These are phyloP conservation scores for Macroramphosus scolopax DNA, from an alignment of 2,797 vertebrate genomes.

Conservation along the genomic window DNA sequence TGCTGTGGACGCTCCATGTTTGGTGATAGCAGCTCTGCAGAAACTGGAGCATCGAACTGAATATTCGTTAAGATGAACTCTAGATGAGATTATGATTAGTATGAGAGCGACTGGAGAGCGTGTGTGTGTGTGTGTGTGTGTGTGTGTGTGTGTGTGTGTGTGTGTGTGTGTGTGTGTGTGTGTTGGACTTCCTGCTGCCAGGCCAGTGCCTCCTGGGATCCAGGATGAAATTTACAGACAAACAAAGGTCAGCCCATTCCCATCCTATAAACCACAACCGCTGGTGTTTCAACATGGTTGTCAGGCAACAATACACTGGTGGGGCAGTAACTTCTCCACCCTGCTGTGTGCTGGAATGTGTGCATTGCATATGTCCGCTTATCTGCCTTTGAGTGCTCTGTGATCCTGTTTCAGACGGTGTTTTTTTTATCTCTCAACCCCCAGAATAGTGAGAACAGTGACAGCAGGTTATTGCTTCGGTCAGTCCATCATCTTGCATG, in stretches of 20 bases:
- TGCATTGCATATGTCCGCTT: background rate
- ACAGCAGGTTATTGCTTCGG: too few species aligned
- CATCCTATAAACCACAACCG: slow-evolving; percentile 30
- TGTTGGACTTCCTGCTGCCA: slow-evolving; percentile 33
- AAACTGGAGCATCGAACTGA: slow-evolving; percentile 49
- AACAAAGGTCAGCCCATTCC: slow-evolving; percentile 56
- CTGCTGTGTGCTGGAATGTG: background rate
- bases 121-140: too few species aligned
- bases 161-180: slow-evolving; percentile 5
- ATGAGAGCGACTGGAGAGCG: too few species aligned
- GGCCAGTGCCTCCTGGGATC: slow-evolving; percentile 35
- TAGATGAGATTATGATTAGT: slow-evolving; percentile 44
- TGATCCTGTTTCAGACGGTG: too few species aligned
- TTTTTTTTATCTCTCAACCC: too few species aligned
- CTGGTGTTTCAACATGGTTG: background rate
- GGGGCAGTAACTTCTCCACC: background rate
- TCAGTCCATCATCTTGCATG: too few species aligned
- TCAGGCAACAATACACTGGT: slow-evolving; percentile 2
- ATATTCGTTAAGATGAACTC: slow-evolving; percentile 45
- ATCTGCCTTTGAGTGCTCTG: background rate
- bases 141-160: too few species aligned
- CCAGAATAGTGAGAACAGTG: too few species aligned
- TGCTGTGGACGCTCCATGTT: slow-evolving; percentile 54
- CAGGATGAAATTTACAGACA: slow-evolving; percentile 34
- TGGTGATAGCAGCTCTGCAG: slow-evolving; percentile 45